These are phyloP conservation scores for Tokudaia tokunoshimensis DNA, from an alignment of 2,797 vertebrate species.

Conservation along the genomic window DNA sequence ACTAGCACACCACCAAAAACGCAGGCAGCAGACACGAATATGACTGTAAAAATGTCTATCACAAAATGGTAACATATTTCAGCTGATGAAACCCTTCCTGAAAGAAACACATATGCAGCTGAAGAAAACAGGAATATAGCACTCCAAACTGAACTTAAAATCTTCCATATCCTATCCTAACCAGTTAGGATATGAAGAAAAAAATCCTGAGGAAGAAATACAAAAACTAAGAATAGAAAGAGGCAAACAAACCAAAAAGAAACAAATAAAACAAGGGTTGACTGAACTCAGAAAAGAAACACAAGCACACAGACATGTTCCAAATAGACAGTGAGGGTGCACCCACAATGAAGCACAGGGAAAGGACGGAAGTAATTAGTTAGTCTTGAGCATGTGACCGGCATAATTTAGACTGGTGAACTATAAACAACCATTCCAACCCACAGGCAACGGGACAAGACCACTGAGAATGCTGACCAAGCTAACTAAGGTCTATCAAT, in stretches of 20 bases:
- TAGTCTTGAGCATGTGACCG: too few species aligned
- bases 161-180: conserved; percentile 5
- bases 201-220: conserved; percentile 30
- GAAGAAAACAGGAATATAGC: background rate
- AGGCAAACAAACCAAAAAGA: conserved; percentile 28
- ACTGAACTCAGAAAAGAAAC: background rate
- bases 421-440: background rate
- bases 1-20: background rate
- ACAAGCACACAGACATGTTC: background rate
- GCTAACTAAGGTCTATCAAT: background rate
- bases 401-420: background rate
- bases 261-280: conserved; percentile 40
- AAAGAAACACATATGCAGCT: background rate
- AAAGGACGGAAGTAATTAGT: background rate
- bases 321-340: background rate
- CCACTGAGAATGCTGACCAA: background rate
- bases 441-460: background rate
- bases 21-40: background rate
- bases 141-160: background rate
- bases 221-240: conserved; percentile 41
- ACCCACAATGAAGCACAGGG: background rate
- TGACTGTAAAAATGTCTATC: background rate
- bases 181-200: background rate
- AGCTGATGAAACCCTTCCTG: background rate
- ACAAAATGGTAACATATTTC: background rate